Evolutionary conservation across 2,888 invertebrate genomes (phyloP).

Genomic region (Nycteola revayana): DNA sequence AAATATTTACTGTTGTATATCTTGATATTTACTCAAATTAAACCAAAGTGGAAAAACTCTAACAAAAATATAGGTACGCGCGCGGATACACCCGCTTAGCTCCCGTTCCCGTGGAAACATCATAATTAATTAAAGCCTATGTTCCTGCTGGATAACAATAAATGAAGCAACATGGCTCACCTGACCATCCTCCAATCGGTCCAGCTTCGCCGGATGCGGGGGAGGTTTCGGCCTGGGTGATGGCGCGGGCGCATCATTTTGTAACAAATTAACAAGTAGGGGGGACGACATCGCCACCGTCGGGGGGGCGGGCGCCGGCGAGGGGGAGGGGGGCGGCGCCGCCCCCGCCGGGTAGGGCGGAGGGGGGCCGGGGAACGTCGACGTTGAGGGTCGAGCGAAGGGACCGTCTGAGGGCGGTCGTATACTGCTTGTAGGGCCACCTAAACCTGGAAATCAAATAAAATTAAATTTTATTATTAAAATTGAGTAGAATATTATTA

Average conservation of each 20-base stretch:
- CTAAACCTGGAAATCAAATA: constrained; percentile 39
- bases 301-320: constrained; percentile 36
- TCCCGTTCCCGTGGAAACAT: too few relatives aligned
- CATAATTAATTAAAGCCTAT: too few relatives aligned
- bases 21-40: too few relatives aligned
- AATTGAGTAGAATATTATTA: too few relatives aligned
- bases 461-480: too few relatives aligned
- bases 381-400: constrained; percentile 54
- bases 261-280: constrained; percentile 93
- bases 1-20: too few relatives aligned
- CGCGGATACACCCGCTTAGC: too few relatives aligned
- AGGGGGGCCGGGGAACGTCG: constrained; percentile 63
- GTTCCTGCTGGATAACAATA: too few relatives aligned
- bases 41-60: too few relatives aligned
- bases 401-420: constrained; percentile 42
- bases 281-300: constrained; percentile 93
- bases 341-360: constrained; percentile 56
- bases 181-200: constrained; percentile 67
- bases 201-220: constrained; percentile 65
- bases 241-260: constrained; percentile 87
- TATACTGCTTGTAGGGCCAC: constrained; percentile 35
- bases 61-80: too few relatives aligned
- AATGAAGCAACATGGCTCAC: constrained; percentile 30
- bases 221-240: constrained; percentile 54
- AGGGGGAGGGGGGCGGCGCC: constrained; percentile 28